Percentiles rank a stretch among this genome's conserved stretches.
Conservation (phyloP, 2,113 vertebrate genomes). For the Alectura lathami region DNA sequence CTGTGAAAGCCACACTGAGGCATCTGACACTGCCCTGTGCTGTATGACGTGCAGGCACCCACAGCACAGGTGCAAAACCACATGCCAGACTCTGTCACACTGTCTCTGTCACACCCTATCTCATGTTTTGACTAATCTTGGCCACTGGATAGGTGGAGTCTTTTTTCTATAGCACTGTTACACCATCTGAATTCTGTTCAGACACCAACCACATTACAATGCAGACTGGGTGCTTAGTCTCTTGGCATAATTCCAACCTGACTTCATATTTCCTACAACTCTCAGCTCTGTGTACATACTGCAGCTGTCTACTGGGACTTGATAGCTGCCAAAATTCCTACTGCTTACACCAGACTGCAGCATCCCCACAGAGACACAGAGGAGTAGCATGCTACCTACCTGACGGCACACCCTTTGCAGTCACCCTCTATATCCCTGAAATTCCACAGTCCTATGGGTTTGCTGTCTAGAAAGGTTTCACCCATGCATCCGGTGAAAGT, state of each 20-base stretch:
- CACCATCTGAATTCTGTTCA: background rate
- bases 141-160: background rate
- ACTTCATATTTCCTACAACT: background rate
- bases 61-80: background rate
- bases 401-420: constrained; percentile 93
- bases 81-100: background rate
- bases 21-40: background rate
- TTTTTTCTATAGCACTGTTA: background rate
- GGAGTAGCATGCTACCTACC: constrained; percentile 73
- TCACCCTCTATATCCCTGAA: constrained; percentile 93
- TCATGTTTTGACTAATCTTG: background rate
- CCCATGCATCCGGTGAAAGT: constrained; percentile 97
- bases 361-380: background rate
- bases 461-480: constrained; percentile 91
- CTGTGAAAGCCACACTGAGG: background rate
- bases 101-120: background rate
- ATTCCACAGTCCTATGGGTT: constrained; percentile 97
- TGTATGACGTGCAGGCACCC: accelerated
- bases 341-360: accelerated
- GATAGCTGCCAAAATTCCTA: background rate
- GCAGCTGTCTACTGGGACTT: background rate
- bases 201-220: background rate
- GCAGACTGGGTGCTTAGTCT: background rate
- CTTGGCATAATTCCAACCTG: background rate
- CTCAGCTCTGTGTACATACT: background rate